Evolutionary conservation across 1,140 invertebrate genomes (phyloP).

Genomic region (Delia radicum): DNA sequence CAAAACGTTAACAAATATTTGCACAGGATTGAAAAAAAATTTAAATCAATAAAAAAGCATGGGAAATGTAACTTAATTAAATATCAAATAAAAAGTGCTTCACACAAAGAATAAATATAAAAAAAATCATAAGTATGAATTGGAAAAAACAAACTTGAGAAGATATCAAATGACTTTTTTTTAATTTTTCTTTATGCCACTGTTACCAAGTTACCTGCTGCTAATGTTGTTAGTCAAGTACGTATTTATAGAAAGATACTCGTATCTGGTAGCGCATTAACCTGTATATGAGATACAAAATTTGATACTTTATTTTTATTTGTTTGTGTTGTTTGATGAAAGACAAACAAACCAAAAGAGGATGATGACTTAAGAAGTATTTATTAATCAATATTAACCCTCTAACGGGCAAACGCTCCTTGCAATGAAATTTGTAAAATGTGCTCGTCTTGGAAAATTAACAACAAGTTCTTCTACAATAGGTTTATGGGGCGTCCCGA

Average conservation of each 20-base stretch:
- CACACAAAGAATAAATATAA: not conserved
- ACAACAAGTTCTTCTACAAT: too few relatives aligned
- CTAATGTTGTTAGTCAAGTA: not conserved
- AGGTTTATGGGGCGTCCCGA: too few relatives aligned
- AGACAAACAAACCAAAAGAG: not conserved
- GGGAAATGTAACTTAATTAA: not conserved
- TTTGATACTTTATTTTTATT: slow-evolving; percentile 2
- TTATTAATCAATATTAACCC: too few relatives aligned
- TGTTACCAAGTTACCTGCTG: not conserved
- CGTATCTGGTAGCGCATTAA: not conserved
- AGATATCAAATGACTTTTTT: not conserved
- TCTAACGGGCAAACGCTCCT: too few relatives aligned
- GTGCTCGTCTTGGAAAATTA: too few relatives aligned
- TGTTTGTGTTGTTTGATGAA: slow-evolving; percentile 1
- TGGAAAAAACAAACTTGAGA: not conserved
- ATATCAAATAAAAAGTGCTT: slow-evolving; percentile 2
- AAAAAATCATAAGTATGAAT: not conserved
- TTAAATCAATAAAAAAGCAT: not conserved
- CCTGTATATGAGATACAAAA: not conserved
- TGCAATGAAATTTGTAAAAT: too few relatives aligned
- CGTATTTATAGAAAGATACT: too few relatives aligned
- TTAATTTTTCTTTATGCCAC: not conserved
- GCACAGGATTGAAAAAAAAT: not conserved
- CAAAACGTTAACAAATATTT: not conserved
- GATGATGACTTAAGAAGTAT: not conserved